Base-by-base conservation (phyloP, 2,113 vertebrate genomes). In the Trachemys scripta region DNA sequence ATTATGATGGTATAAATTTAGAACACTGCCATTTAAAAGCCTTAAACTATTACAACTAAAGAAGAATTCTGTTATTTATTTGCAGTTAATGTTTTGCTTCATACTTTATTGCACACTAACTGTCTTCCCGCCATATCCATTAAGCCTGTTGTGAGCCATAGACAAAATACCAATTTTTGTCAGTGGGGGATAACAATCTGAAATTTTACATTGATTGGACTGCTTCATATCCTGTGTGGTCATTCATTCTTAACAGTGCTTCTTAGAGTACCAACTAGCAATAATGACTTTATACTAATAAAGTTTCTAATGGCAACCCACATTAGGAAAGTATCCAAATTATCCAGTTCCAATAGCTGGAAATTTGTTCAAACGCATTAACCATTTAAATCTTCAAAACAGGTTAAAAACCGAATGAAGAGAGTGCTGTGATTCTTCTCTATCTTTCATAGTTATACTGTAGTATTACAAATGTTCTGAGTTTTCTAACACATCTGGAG, bases 221-320 rank as follows among this genome's bases (percentile, higher is more conserved):
- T 96, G 90, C 51, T 95, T 95, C 35, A 62, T 96, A 84, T 80
- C 42, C 84, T 94, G 22, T 82, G 88, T 93, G 93, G 90, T 94
- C 95, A 97, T 97, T 98, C 89, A 94, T 95, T 97, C 82, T 95
- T 96, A 93, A 96, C 84, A 85, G 75, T 54, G 49, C 87, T 96
- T 84, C 88, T 35, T 85, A 20, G 90, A 96, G 69, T 56, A 95
- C 87, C 88, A 95, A 89, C 91, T 93, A 95, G 82, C 90, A 96
- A 88, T 97, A 97, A 97, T 95, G 85, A 95, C 76, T 98, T 94
- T 83, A 84, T 86, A 84, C 56, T 96, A 97, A 98, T 95, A 97
- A 89, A 96, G n/a, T 95, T 94, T 80, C 81, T 96, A 97, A 96
- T 94, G 89, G 91, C 89, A 57, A 35, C 27, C 69, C 95, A 50